These are phyloP conservation scores for Synergus japonicus DNA, from an alignment of 2,888 invertebrate genomes.

Conservation along the genomic window DNA sequence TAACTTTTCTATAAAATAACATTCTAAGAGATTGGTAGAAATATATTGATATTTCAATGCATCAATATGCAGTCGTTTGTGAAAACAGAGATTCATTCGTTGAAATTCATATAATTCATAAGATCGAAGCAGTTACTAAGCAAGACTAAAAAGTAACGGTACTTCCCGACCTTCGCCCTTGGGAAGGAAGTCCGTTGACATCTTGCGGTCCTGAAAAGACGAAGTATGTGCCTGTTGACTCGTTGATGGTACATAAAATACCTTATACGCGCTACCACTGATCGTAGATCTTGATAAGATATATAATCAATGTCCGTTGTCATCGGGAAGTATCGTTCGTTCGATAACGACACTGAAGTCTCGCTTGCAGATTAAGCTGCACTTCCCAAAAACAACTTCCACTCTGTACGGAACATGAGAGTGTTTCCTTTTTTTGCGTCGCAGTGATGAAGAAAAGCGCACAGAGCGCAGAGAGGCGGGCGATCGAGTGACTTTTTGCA, in stretches of 20 bases:
- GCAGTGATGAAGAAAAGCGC: background rate
- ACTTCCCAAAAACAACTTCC: constrained; percentile 26
- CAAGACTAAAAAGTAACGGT: constrained; percentile 30
- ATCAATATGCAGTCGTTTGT: background rate
- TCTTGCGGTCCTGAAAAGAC: constrained; percentile 15
- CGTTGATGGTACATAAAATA: constrained; percentile 38
- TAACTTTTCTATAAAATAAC: too few relatives aligned
- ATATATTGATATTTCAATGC: background rate
- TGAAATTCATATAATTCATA: constrained; percentile 14
- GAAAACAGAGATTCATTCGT: background rate
- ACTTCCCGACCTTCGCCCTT: constrained; percentile 29
- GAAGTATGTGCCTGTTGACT: constrained; percentile 20
- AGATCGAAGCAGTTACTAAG: constrained; percentile 23
- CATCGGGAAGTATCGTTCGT: constrained; percentile 32
- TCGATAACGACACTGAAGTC: constrained; percentile 27
- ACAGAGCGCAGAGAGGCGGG: background rate
- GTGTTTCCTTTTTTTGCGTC: constrained; percentile 5
- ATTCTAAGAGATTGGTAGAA: background rate
- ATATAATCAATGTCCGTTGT: constrained; percentile 41
- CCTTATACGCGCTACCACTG: constrained; percentile 37
- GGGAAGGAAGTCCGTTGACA: constrained; percentile 38
- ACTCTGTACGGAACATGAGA: constrained; percentile 11
- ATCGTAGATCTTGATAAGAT: constrained; percentile 41
- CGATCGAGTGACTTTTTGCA: constrained; percentile 17
- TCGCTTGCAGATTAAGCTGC: constrained; percentile 28